These are phyloP conservation scores for Cnemophilus loriae DNA, from an alignment of 2,113 vertebrate genomes.

Conservation along the genomic window DNA sequence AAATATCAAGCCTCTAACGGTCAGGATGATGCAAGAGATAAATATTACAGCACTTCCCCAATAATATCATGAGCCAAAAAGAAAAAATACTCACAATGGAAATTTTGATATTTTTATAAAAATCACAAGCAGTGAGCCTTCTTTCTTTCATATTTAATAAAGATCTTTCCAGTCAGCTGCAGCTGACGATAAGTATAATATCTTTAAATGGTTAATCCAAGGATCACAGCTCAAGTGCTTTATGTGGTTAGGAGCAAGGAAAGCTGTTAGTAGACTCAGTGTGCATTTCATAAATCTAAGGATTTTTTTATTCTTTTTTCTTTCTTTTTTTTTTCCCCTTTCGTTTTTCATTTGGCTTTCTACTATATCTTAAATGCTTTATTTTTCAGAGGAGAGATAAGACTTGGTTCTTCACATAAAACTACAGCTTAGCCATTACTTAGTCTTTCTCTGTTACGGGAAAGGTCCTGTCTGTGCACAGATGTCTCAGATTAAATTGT, in stretches of 20 bases:
- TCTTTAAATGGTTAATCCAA: constrained; percentile 72
- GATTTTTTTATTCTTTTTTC: constrained; percentile 23
- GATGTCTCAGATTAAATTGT: constrained; percentile 99
- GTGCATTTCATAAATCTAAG: constrained; percentile 65
- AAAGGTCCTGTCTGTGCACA: constrained; percentile 89
- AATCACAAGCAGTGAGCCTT: constrained; percentile 11
- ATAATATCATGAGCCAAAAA: not conserved
- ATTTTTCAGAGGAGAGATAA: constrained; percentile 89
- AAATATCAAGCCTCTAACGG: not conserved
- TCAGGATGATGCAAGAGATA: not conserved
- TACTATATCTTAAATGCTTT: constrained; percentile 78
- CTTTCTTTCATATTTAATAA: constrained; percentile 63
- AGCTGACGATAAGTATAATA: constrained; percentile 65
- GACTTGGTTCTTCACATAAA: constrained; percentile 85
- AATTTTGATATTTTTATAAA: constrained; percentile 49
- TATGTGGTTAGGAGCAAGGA: constrained; percentile 39
- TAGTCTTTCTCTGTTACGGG: constrained; percentile 78
- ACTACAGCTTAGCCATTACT: constrained; percentile 83
- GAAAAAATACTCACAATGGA: not conserved
- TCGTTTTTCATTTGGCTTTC: constrained; percentile 27
- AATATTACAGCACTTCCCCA: not conserved
- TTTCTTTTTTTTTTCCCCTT: not conserved
- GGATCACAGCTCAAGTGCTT: constrained; percentile 65
- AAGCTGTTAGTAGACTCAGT: constrained; percentile 39
- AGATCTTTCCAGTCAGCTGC: constrained; percentile 67